A percentile compares a stretch with the other conserved stretches of the same genome.
Conservation (phyloP, 2,113 vertebrate species). For the Embiotoca jacksoni region DNA sequence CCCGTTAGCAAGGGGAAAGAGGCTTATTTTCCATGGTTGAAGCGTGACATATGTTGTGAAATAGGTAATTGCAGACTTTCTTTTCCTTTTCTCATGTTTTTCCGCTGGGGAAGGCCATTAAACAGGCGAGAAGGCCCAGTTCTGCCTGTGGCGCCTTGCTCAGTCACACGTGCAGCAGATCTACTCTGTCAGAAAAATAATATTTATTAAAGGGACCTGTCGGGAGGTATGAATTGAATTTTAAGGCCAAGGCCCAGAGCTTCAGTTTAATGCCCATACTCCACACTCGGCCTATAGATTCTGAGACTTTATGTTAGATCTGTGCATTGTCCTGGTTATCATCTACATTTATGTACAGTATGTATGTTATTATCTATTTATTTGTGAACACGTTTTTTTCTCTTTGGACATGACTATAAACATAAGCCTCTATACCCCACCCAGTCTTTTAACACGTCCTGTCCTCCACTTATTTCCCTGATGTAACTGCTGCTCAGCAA, state of each 20-base stretch:
- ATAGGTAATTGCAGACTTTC: slow-evolving; percentile 65
- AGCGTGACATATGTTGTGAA: slow-evolving; percentile 70
- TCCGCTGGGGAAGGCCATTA: slow-evolving; percentile 63
- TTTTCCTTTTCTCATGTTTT: slow-evolving; percentile 60
- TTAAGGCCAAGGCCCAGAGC: slow-evolving; percentile 35
- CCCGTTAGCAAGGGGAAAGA: slow-evolving; percentile 61
- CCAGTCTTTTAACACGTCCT: neutral
- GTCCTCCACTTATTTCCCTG: neutral
- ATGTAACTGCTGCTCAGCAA: slow-evolving; percentile 26
- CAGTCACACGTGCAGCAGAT: slow-evolving; percentile 42
- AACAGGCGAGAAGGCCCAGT: slow-evolving; percentile 27
- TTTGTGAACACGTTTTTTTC: neutral
- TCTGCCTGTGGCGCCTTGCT: slow-evolving; percentile 46
- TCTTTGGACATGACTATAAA: neutral
- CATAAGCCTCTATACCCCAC: neutral
- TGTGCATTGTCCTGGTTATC: neutral
- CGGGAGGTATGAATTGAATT: slow-evolving; percentile 43
- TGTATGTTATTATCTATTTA: neutral
- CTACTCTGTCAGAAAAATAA: slow-evolving; percentile 65
- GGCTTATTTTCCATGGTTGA: slow-evolving; percentile 73
- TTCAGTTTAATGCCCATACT: slow-evolving; percentile 17
- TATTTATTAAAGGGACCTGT: slow-evolving; percentile 70
- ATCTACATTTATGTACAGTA: neutral
- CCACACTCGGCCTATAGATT: neutral
- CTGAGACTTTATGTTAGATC: neutral